phyloP scores from a whole-genome alignment of 2,888 invertebrate genomes.

The Adela reaumurella region DNA sequence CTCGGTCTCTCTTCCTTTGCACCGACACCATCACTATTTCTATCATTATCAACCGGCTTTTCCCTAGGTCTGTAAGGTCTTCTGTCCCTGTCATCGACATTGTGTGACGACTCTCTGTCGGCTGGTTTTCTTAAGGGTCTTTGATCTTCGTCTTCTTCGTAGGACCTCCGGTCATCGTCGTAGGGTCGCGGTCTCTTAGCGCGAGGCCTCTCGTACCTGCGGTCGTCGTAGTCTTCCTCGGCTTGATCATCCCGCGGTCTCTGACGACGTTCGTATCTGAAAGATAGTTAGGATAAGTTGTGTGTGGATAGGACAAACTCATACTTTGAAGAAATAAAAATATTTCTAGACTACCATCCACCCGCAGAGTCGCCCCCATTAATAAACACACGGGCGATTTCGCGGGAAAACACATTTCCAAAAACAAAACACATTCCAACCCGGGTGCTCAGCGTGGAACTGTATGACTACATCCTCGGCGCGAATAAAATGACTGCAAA shows the following conservation, averaged over 20 bases:
- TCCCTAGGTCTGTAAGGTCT: conserved; percentile 16
- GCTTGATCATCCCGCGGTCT: conserved; percentile 38
- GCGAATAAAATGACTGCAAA: too few species aligned
- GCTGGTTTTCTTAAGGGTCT: conserved; percentile 26
- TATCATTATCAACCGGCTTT: conserved; percentile 8
- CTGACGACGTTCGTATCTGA: conserved; percentile 45
- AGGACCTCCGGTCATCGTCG: conserved; percentile 22
- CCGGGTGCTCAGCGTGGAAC: too few species aligned
- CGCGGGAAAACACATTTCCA: too few species aligned
- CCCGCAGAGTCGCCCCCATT: too few species aligned
- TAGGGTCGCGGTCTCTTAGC: conserved; percentile 28
- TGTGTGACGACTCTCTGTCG: conserved; percentile 15
- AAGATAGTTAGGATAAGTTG: conserved; percentile 11
- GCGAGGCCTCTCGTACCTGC: conserved; percentile 35
- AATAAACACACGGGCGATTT: too few species aligned
- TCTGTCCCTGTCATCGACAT: conserved; percentile 21
- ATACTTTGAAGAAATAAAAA: too few species aligned
- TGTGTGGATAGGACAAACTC: too few species aligned
- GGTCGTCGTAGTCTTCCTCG: conserved; percentile 31
- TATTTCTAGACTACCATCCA: too few species aligned
- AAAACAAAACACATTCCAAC: too few species aligned
- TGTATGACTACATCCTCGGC: too few species aligned
- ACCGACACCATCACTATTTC: conserved; percentile 3
- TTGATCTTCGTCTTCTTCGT: conserved; percentile 27
- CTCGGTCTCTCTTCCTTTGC: conserved; percentile 12